Conservation (phyloP, 2,797 vertebrate species). For the Antrozous pallidus region DNA sequence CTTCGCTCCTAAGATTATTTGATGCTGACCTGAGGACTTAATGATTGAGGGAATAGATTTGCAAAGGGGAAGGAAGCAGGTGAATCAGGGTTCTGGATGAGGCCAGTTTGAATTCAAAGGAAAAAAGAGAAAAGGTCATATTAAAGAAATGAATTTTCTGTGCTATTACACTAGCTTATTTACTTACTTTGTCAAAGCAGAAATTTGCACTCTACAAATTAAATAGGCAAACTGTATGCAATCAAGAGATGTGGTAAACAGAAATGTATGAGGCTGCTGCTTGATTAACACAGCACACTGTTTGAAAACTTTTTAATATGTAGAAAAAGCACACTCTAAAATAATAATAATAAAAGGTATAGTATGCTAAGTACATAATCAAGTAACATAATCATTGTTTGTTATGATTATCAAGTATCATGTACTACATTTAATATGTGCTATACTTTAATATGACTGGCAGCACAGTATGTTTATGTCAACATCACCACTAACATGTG, state of each 20-base stretch:
- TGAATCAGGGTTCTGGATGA: not conserved
- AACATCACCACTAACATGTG: not conserved
- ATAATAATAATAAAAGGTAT: not conserved
- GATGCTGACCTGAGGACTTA: not conserved
- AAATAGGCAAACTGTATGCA: not conserved
- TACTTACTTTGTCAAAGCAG: not conserved
- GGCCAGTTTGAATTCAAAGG: not conserved
- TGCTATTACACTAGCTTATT: not conserved
- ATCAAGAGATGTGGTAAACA: not conserved
- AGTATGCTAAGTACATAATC: not conserved
- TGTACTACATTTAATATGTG: not conserved
- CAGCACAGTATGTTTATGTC: not conserved
- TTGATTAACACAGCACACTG: not conserved
- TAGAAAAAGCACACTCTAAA: not conserved
- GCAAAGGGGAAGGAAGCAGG: not conserved
- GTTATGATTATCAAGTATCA: not conserved
- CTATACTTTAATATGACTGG: not conserved
- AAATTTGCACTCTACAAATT: not conserved
- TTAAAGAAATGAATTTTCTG: not conserved
- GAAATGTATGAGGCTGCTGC: not conserved
- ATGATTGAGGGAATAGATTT: not conserved
- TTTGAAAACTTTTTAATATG: not conserved
- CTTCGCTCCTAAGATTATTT: not conserved
- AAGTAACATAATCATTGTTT: not conserved
- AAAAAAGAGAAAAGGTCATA: not conserved